Evolutionary conservation across 2,797 vertebrate genomes (phyloP), one percentile per base, ranked within the genome.

Genomic region (Platalea minor): DNA sequence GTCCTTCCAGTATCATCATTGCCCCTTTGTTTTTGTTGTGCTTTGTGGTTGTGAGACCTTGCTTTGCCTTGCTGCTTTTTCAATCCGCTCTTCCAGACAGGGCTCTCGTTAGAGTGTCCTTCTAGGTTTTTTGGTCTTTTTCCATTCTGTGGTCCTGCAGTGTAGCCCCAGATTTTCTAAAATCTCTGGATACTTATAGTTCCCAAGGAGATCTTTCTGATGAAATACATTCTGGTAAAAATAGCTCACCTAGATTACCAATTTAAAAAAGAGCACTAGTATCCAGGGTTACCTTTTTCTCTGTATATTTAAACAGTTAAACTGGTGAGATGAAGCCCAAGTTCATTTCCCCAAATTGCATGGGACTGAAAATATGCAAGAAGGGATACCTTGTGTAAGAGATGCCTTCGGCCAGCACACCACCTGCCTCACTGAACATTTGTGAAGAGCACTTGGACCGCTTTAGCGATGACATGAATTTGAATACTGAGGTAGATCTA

Each of bases 381-480:
- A 33, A 56, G 41, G 0, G 6, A 16, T 57, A 13, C 39, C n/a
- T 20, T 14, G 41, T 45, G 25, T 48, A 31, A 25, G 76, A 60
- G 83, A 10, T 19, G 48, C 25, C 15, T 33, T 56, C 1, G 11
- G 37, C 53, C 73, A 56, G 69, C 68, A 11, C 48, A 16, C 31
- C 7, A 1, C 21, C 16, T 20, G 13, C 45, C 24, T 54, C 18
- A 3, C n/a, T 35, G 33, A 48, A 7, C 3, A 0, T 41, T 46
- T 24, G 23, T 13, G 60, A 50, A 53, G 60, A 65, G 50, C 48
- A 7, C 68, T 65, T 0, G 0, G 60, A 5, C 39, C 3, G 4
- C 70, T 67, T 65, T 14, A 78, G 53, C 50, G 39, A 17, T n/a
- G 59, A 2, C 61, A 60, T 80, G 18, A 17, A 53, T 61, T n/a